These are phyloP conservation scores for Tupaia tana DNA, from an alignment of 2,113 vertebrate genomes.

Conservation along the genomic window DNA sequence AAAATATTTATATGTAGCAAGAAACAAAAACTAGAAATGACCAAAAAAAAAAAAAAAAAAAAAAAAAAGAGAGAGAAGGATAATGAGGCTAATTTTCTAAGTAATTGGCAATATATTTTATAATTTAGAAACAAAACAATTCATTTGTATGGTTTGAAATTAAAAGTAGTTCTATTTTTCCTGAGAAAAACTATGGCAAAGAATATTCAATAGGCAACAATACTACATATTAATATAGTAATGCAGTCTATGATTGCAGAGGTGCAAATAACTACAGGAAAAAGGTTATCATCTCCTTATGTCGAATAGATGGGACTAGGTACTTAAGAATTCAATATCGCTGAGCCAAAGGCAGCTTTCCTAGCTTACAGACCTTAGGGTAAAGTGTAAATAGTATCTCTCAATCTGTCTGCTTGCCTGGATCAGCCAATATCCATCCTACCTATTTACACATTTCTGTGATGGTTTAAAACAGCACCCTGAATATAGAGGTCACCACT, in stretches of 20 bases:
- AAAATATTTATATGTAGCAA: constrained; percentile 71
- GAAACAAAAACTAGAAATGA: constrained; percentile 60
- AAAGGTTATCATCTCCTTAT: neutral
- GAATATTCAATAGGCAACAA: neutral
- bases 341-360: neutral
- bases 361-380: neutral
- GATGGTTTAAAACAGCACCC: neutral
- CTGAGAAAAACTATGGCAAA: neutral
- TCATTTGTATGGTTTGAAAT: neutral
- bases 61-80: no score
- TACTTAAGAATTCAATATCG: neutral
- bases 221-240: neutral
- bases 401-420: neutral
- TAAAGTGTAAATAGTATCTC: constrained; percentile 33
- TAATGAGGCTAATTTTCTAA: neutral
- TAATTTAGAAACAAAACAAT: constrained; percentile 22
- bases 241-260: neutral
- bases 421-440: neutral
- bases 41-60: constrained; percentile 55
- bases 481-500: neutral
- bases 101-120: neutral
- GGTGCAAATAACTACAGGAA: neutral
- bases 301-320: neutral
- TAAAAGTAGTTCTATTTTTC: constrained; percentile 5
- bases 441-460: neutral